phyloP scores from a whole-genome alignment of 2,797 vertebrate species.

The Meriones psammophilus region DNA sequence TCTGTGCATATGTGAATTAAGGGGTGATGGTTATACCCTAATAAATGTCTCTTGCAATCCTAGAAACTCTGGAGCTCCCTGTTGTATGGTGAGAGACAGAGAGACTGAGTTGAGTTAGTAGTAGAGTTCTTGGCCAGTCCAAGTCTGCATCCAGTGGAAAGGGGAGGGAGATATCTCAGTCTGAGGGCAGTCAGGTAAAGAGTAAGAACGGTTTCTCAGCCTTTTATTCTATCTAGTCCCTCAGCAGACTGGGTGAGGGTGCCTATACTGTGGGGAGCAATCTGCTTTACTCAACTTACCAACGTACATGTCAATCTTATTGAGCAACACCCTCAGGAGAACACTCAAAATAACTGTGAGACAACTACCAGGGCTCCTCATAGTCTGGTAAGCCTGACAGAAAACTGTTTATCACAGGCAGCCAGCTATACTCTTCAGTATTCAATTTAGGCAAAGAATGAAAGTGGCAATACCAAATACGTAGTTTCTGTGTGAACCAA shows the following conservation, averaged over 20 bases:
- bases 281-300: background rate
- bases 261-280: background rate
- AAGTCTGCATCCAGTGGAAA: background rate
- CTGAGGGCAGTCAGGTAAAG: background rate
- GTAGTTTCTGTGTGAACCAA: background rate
- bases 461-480: background rate
- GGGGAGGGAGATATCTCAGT: background rate
- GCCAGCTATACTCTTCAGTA: background rate
- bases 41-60: background rate
- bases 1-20: too few species aligned
- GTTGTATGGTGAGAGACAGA: background rate
- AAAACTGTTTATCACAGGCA: constrained; percentile 5
- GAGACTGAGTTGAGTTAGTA: background rate
- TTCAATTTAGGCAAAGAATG: background rate
- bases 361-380: background rate
- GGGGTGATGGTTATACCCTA: background rate
- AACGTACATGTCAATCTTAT: background rate
- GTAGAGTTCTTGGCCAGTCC: background rate
- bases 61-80: background rate
- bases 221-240: background rate
- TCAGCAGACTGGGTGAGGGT: background rate
- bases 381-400: background rate
- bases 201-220: background rate
- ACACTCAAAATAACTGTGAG: background rate
- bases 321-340: background rate